Evolutionary conservation across 2,888 invertebrate genomes (phyloP).

Genomic region (Drosophila affinis): DNA sequence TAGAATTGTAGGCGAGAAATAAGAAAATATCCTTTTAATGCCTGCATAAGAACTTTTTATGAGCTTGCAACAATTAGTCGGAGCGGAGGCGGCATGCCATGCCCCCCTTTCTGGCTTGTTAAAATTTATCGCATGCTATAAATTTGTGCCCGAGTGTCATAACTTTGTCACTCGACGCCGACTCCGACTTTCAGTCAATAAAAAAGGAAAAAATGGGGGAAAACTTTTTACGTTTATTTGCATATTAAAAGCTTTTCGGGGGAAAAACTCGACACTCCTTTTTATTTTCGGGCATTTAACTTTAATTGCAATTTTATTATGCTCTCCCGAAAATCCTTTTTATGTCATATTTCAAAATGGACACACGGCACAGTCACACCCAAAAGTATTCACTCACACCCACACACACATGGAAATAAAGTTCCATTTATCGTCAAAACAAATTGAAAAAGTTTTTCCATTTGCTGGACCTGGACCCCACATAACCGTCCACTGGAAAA

Average conservation of each 20-base stretch:
- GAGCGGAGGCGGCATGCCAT: not conserved
- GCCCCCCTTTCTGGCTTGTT: conserved; percentile 49
- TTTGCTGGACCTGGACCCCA: conserved; percentile 40
- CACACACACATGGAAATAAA: conserved; percentile 48
- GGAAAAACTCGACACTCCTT: conserved; percentile 25
- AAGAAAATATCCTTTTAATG: conserved; percentile 11
- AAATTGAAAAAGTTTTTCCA: conserved; percentile 78
- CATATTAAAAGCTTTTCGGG: conserved; percentile 55
- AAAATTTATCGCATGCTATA: conserved; percentile 73
- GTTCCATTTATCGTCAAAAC: conserved; percentile 72
- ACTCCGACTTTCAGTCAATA: conserved; percentile 56
- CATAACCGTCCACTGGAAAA: conserved; percentile 44
- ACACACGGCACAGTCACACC: conserved; percentile 19
- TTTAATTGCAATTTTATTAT: conserved; percentile 75
- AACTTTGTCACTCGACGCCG: conserved; percentile 63
- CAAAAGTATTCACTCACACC: conserved; percentile 7
- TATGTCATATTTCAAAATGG: conserved; percentile 67
- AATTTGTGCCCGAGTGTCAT: conserved; percentile 60
- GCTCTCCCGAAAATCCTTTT: conserved; percentile 63
- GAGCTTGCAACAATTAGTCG: conserved; percentile 54
- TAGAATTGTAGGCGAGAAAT: conserved; percentile 27
- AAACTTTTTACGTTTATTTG: conserved; percentile 60
- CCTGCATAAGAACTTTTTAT: conserved; percentile 48
- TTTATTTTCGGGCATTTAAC: conserved; percentile 54
- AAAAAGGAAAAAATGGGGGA: conserved; percentile 24